Base-by-base conservation (phyloP, 37 sponge, comb jelly and placozoan genomes). In the Spongilla lacustris region DNA sequence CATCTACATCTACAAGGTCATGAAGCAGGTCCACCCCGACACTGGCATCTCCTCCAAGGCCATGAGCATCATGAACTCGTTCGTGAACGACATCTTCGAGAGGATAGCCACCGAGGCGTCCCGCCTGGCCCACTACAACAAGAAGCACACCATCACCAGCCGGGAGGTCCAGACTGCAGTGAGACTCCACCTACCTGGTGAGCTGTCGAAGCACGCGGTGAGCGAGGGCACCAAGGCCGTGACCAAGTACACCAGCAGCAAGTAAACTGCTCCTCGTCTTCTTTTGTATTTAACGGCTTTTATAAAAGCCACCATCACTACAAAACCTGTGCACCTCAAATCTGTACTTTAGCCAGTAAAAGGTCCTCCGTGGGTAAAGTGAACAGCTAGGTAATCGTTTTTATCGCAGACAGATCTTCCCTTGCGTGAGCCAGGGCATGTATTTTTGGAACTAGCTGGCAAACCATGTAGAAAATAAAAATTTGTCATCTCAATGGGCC, bases 31-130 rank as follows among this genome's bases (percentile, higher is more conserved):
- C 35, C 97, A 96, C 86, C 97, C 97, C 66, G 97, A 96, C 72
- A 96, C 97, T 74, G 97, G 97, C 70, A 94, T 96, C 90, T 91
- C 92, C 90, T 82, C 84, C 82, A 96, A 96, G 83, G 97, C 93
- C 91, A 96, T 96, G 97, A 91, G 92, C 90, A 96, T 96, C 94
- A 96, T 96, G 97, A 96, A 96, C 94, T 93, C 94, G 30, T 96
- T 96, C 90, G 97, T 96, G 49, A 93, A 93, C 90, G 97, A 96
- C 88, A 93, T 96, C 94, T 96, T 96, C 83, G 97, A 96, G 88
- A 75, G 90, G 35, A 93, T 96, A 38, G 97, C 97, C 72, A 80
- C 87, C 28, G 97, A 96, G 77, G 81, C 97, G 10, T 90, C 93
- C 69, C 93, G 94, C 48, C 94, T 96, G 69, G 97, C 94, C 72